Evolutionary conservation across 2,113 vertebrate species (phyloP), one percentile per base, ranked within the genome.

Genomic region (Oxyruncus cristatus): DNA sequence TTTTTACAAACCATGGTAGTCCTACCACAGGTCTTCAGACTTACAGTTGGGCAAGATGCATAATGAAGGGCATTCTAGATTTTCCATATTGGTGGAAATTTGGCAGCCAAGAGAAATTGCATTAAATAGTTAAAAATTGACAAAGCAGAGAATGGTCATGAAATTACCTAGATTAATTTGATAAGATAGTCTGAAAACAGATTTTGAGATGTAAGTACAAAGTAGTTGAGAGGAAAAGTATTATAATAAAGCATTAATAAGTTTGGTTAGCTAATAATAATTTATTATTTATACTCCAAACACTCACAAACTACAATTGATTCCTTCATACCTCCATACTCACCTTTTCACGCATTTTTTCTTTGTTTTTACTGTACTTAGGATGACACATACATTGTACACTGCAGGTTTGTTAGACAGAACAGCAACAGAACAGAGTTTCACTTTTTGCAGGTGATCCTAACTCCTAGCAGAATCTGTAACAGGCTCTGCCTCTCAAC

Each of bases 291-390:
- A 28, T 39, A 72, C 7, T 28, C 21, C 19, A 73, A 49, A 46
- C 8, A 58, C 2, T 0, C 3, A 13, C 9, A 37, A 77, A 11
- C 14, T 66, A 12, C 11, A 26, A 2, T 1, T 47, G 14, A 11
- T 56, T 10, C 17, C 16, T 79, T 9, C 21, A 44, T 23, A 62
- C 1, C 17, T 42, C n/a, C n/a, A n/a, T n/a, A 44, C 4, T 83
- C 11, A 49, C 5, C 3, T 68, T 17, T 85, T 50, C 39, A 75
- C 44, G 8, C 8, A 52, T 68, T 85, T 84, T 76, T 27, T 12
- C 21, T 32, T 73, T 85, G 61, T 5, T 66, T 65, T 80, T 62
- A 18, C 37, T 49, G 4, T 44, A 9, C 73, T 83, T 85, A 65
- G 32, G 24, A 76, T 61, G 37, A 37, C 14, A 75, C 7, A 26